Conservation (phyloP, 2,113 vertebrate species). For the Tursiops truncatus region DNA sequence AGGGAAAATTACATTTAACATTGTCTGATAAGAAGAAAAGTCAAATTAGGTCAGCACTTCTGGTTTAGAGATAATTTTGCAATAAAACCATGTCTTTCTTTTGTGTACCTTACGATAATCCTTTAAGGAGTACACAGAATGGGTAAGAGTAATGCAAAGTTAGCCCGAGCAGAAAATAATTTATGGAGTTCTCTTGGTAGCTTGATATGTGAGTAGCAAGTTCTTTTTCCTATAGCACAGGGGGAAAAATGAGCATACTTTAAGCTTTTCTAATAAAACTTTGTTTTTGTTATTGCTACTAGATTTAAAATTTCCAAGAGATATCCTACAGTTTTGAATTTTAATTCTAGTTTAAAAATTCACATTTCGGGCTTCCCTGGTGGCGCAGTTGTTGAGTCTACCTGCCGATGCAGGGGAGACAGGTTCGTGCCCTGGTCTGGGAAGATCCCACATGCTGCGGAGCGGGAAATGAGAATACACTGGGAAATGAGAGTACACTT, state of each 20-base stretch:
- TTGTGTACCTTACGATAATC: not conserved
- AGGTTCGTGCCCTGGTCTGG: no score
- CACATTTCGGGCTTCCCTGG: no score
- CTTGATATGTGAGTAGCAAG: not conserved
- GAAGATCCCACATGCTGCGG: no score
- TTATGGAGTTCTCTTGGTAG: not conserved
- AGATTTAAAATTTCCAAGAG: not conserved
- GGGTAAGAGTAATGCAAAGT: not conserved
- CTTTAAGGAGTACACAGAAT: not conserved
- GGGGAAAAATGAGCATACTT: not conserved
- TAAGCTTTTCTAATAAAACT: not conserved
- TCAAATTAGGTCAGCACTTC: not conserved
- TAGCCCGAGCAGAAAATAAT: not conserved
- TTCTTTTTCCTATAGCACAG: not conserved
- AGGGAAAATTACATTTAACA: not conserved
- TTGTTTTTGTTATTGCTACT: not conserved
- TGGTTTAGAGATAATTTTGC: not conserved
- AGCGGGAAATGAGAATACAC: not conserved
- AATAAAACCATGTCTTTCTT: not conserved
- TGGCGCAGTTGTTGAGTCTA: no score
- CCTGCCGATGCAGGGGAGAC: no score
- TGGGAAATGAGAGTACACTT: not conserved
- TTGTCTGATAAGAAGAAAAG: constrained; percentile 22
- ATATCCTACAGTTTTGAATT: not conserved
- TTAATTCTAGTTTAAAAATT: not conserved